Base-by-base conservation (phyloP, 1,140 invertebrate species). In the Pseudomyrmex gracilis region DNA sequence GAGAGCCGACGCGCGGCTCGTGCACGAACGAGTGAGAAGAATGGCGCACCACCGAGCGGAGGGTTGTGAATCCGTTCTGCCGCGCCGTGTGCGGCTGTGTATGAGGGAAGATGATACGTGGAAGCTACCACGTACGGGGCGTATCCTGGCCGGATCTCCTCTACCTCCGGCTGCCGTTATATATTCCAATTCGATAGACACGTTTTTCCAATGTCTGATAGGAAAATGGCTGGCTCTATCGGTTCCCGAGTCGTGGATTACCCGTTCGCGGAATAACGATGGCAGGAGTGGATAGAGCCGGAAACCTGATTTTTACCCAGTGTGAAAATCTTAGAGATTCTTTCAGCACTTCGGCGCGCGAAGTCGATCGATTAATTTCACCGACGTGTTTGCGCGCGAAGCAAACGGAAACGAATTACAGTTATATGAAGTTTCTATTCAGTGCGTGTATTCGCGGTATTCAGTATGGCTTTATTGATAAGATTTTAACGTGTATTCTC, bases 101-200 rank as follows among this genome's bases (percentile, higher is more conserved):
- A 85, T 55, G 85, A 76, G 68, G 34, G 67, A 90, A 76, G 85
- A 91, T 89, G 88, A 86, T 90, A 90, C 85, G 85, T 84, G 88
- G 86, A 87, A 89, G 90, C 85, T 64, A 83, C 83, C 82, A 53
- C 82, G 74, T 70, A 85, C 67, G 53, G 64, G 34, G 74, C 85
- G 76, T 87, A 84, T 87, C 84, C 88, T 82, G 82, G 66, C 53
- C 60, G 74, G 83, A 83, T 85, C 78, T 84, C 55, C 77, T 71
- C 76, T 55, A 83, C 43, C 87, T 73, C 53, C 70, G 67, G 53
- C 45, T 53, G 53, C 71, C 66, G 88, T 90, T 91, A 92, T 91
- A 89, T 90, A 92, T 92, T 90, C 87, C 88, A 90, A 92, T 92
- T 90, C 89, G 88, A 92, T 91, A 90, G 89, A 92, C 89, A 89